Evolutionary conservation across 2,888 invertebrate genomes (phyloP), one percentile per base, ranked within the genome.

Genomic region (Ennomos fuscantarius): DNA sequence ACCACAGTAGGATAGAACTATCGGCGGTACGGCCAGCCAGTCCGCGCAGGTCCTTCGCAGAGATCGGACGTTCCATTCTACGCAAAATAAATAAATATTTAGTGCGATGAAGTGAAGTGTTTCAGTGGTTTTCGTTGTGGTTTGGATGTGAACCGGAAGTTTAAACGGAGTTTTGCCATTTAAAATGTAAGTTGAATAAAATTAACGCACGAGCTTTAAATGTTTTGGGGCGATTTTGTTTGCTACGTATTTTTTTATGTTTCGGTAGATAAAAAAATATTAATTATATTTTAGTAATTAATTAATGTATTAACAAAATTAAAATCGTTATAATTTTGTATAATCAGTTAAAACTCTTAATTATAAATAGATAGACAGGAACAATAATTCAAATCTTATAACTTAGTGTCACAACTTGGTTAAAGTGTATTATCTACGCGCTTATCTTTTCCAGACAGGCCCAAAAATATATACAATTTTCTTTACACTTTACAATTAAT

Each of bases 1-100:
- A 48, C 55, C 24, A 24, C 24, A 24, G 24, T 6, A 24, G 24
- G 15, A 37, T 8, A 9, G 8, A 6, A 2, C 12, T n/a, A n/a
- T n/a, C n/a, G n/a, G n/a, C 32, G n/a, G 10, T 8, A n/a, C 15
- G 1, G 6, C 5, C 33, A 8, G 32, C 45, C 49, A 57, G 57
- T 57, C 52, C 11, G 33, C 39, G 43, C 31, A 24, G 24, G 43
- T 1, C 34, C 34, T 15, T 12, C 47, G 52, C 1, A 33, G 39
- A 9, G 40, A 10, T 11, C 39, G n/a, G 39, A 47, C 57, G 57
- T 47, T 9, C 43, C 50, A 8, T 62, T 55, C 60, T 59, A 61
- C 53, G 62, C 24, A 66, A 61, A 65, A 62, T 62, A 24, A 24
- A 40, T 60, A 63, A 49, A 58, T 61, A 43, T 62, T 64, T 65